These are phyloP conservation scores for Drosophila ercepeae DNA, from an alignment of 1,140 invertebrate species.

Conservation along the genomic window DNA sequence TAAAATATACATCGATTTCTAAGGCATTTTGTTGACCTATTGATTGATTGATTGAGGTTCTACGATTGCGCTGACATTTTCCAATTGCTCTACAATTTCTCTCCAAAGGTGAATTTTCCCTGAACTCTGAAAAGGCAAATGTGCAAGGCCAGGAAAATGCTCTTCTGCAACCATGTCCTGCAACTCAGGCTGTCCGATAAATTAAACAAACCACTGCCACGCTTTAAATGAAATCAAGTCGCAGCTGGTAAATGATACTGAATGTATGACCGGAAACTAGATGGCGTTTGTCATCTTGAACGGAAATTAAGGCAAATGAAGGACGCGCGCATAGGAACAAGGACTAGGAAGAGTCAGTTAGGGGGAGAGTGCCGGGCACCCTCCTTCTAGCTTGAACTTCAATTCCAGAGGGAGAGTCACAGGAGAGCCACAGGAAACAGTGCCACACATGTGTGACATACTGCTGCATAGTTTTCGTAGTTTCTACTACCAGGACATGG, in stretches of 20 bases:
- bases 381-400: no score
- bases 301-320: conserved; percentile 51
- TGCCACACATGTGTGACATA: conserved; percentile 10
- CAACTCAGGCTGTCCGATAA: conserved; percentile 21
- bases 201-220: conserved; percentile 40
- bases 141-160: neutral
- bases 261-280: conserved; percentile 37
- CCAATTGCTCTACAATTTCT: conserved; percentile 7
- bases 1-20: no score
- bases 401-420: conserved; percentile 11
- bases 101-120: conserved; percentile 2
- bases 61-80: neutral
- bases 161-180: neutral
- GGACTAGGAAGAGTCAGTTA: neutral
- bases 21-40: neutral
- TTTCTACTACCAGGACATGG: conserved; percentile 47
- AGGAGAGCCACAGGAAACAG: conserved; percentile 3
- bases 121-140: neutral
- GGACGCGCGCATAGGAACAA: conserved; percentile 27
- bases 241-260: conserved; percentile 11
- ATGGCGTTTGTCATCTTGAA: conserved; percentile 34
- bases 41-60: conserved; percentile 12
- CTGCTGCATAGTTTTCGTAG: conserved; percentile 36
- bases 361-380: no score
- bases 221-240: conserved; percentile 33